Conservation (phyloP, 53 echinoderm and acorn worm genomes). For the Apostichopus leukothele region DNA sequence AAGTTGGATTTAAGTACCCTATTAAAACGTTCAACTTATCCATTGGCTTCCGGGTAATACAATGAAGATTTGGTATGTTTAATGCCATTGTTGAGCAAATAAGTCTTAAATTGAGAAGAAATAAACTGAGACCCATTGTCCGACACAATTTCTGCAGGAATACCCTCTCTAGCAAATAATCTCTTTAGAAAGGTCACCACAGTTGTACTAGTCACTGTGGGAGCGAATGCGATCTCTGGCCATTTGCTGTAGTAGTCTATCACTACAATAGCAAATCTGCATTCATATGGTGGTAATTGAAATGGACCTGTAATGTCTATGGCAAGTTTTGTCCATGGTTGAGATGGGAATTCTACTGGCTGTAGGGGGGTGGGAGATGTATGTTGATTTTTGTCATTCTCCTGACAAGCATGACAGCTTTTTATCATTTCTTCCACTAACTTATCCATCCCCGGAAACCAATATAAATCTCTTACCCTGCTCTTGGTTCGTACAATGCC, state of each 20-base stretch:
- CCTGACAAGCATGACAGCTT: slow-evolving; percentile 47
- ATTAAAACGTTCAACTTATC: slow-evolving; percentile 56
- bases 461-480: slow-evolving; percentile 41
- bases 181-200: background rate
- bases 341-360: slow-evolving; percentile 54
- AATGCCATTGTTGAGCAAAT: slow-evolving; percentile 49
- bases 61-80: slow-evolving; percentile 52
- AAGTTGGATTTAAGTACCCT: too few relatives aligned
- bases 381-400: slow-evolving; percentile 55
- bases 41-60: slow-evolving; percentile 61
- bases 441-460: slow-evolving; percentile 60
- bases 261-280: slow-evolving; percentile 44
- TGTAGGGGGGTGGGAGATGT: slow-evolving; percentile 54
- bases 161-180: slow-evolving; percentile 53
- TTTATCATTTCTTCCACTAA: slow-evolving; percentile 49
- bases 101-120: slow-evolving; percentile 54
- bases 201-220: slow-evolving; percentile 19
- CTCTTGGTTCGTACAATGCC: slow-evolving; percentile 57
- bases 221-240: slow-evolving; percentile 54
- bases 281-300: slow-evolving; percentile 41
- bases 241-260: slow-evolving; percentile 57
- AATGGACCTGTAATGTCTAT: slow-evolving; percentile 69
- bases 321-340: slow-evolving; percentile 62
- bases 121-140: slow-evolving; percentile 64
- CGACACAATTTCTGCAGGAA: slow-evolving; percentile 58